phyloP scores from a whole-genome alignment of 2,888 invertebrate genomes.

The Acleris laterana region DNA sequence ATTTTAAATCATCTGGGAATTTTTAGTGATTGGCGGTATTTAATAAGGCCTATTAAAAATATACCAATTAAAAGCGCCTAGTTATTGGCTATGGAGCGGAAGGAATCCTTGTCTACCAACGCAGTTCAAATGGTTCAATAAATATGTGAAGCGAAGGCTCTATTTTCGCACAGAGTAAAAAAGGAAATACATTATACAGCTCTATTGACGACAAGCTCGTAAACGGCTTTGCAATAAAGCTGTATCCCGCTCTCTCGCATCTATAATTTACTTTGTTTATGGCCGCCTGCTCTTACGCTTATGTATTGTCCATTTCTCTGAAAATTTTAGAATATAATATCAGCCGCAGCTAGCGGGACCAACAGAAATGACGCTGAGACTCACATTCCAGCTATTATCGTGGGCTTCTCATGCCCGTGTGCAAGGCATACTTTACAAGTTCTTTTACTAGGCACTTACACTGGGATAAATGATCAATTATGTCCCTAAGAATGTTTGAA shows the following conservation, averaged over 20 bases:
- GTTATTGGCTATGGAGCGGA: constrained; percentile 42
- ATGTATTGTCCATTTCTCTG: constrained; percentile 12
- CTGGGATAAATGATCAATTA: constrained; percentile 18
- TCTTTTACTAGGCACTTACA: constrained; percentile 14
- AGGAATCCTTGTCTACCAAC: constrained; percentile 50
- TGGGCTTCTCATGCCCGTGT: not conserved
- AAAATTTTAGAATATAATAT: constrained; percentile 12
- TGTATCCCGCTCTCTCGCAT: constrained; percentile 10
- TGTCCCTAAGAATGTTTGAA: constrained; percentile 13
- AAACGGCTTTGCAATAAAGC: constrained; percentile 26
- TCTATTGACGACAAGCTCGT: constrained; percentile 22
- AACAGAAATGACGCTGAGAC: constrained; percentile 10
- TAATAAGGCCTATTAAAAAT: constrained; percentile 59
- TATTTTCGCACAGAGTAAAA: constrained; percentile 17
- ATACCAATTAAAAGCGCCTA: constrained; percentile 44
- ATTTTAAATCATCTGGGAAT: constrained; percentile 61
- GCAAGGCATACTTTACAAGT: constrained; percentile 9
- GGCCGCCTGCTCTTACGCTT: constrained; percentile 4
- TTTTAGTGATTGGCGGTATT: constrained; percentile 58
- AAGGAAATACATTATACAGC: constrained; percentile 16
- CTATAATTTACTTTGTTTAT: constrained; percentile 18
- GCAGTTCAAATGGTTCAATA: constrained; percentile 11
- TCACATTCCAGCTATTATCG: constrained; percentile 10
- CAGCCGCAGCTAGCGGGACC: not conserved
- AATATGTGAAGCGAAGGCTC: not conserved